Percentiles rank a stretch among this genome's conserved stretches.
phyloP scores from a whole-genome alignment of 2,113 vertebrate species.

The Toxotes chatareus region DNA sequence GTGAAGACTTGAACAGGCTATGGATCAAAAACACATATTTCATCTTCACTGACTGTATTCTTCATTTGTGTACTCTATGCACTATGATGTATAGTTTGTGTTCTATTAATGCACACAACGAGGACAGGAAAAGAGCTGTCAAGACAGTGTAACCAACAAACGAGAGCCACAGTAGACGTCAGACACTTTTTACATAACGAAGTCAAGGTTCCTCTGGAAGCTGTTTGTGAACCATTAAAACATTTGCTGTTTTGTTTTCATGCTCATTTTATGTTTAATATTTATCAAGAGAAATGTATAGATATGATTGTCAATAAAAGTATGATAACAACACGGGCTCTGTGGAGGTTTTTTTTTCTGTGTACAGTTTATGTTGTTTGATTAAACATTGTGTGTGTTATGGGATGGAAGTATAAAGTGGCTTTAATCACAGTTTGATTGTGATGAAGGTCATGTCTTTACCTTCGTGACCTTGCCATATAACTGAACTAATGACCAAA shows the following conservation, averaged over 20 bases:
- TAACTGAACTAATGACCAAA: background rate
- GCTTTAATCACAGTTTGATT: constrained; percentile 49
- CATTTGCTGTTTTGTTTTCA: constrained; percentile 31
- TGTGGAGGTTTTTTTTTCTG: background rate
- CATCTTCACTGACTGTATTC: constrained; percentile 38
- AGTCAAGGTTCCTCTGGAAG: background rate
- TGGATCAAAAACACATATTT: constrained; percentile 37
- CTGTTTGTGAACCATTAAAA: constrained; percentile 42
- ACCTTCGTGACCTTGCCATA: background rate
- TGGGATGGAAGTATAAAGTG: constrained; percentile 15
- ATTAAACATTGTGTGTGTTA: constrained; percentile 24
- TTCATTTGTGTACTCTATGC: constrained; percentile 66
- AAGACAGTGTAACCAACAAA: background rate
- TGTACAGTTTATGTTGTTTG: constrained; percentile 17
- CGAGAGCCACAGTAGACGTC: constrained; percentile 23
- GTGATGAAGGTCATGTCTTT: constrained; percentile 21
- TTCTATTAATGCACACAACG: constrained; percentile 29
- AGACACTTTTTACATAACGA: constrained; percentile 34
- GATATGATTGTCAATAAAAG: constrained; percentile 70
- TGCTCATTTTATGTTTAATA: constrained; percentile 36
- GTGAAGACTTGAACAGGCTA: constrained; percentile 34
- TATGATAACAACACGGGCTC: constrained; percentile 8
- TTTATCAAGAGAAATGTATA: constrained; percentile 62
- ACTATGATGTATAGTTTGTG: constrained; percentile 49
- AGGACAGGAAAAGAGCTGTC: constrained; percentile 19